phyloP scores from a whole-genome alignment of 2,888 invertebrate genomes.

The Orchesellides sinensis region DNA sequence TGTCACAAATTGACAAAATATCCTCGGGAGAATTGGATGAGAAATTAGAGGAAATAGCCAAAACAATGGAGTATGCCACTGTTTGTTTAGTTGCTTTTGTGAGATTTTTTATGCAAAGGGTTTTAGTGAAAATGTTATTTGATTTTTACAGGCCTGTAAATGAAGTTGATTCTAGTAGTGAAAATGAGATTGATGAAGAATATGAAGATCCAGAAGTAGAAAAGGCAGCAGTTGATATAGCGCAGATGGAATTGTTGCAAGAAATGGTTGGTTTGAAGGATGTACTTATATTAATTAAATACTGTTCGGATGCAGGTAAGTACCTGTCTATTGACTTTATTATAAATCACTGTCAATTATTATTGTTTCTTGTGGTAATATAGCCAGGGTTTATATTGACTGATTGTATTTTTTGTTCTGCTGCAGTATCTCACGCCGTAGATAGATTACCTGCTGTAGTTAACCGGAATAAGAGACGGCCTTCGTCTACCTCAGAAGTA shows the following conservation, averaged over 20 bases:
- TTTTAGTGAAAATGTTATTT: background rate
- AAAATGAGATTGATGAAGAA: constrained; percentile 2
- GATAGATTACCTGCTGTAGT: background rate
- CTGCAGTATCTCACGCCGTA: constrained; percentile 1
- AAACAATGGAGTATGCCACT: background rate
- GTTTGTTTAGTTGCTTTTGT: background rate
- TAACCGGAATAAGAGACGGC: background rate
- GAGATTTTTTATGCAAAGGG: background rate
- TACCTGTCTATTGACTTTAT: no score
- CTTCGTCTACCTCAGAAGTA: background rate
- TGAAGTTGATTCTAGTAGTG: background rate
- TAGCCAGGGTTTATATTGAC: no score
- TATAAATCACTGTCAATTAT: background rate
- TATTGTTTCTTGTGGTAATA: no score
- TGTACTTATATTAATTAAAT: constrained; percentile 13
- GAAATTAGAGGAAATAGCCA: background rate
- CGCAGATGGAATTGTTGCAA: background rate
- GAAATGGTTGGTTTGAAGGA: constrained; percentile 26
- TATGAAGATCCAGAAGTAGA: background rate
- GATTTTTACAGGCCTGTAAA: background rate
- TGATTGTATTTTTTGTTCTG: no score
- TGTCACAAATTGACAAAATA: background rate
- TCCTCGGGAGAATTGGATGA: background rate
- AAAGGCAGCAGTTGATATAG: background rate
- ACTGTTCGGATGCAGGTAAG: constrained; percentile 37